phyloP scores from a whole-genome alignment of 2,113 vertebrate genomes.

The Nothoprocta perdicaria region DNA sequence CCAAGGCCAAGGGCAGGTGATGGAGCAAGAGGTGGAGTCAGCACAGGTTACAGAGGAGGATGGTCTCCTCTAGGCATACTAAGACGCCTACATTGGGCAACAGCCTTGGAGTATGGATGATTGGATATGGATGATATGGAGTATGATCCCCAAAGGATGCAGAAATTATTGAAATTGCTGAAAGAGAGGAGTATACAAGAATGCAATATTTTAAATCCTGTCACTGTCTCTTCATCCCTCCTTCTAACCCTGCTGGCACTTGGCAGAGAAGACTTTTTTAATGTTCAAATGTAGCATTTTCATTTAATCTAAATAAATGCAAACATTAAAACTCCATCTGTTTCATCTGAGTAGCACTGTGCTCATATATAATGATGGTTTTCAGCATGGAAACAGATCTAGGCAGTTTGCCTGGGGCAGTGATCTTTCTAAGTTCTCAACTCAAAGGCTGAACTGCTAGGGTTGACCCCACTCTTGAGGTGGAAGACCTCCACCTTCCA shows the following conservation, averaged over 20 bases:
- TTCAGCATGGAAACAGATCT: not conserved
- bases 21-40: not conserved
- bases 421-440: not conserved
- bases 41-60: not conserved
- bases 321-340: not conserved
- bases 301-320: conserved; percentile 28
- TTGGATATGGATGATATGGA: not conserved
- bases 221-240: not conserved
- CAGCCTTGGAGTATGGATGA: not conserved
- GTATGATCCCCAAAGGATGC: not conserved
- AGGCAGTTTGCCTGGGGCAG: not conserved
- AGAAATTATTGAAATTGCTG: not conserved
- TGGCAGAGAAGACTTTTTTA: not conserved
- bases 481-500: not conserved
- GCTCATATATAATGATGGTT: not conserved
- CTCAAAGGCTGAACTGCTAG: fast-evolving
- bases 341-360: not conserved
- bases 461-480: not conserved
- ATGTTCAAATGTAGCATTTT: not conserved
- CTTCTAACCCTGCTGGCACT: not conserved
- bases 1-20: not conserved
- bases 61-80: not conserved
- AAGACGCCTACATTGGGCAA: not conserved
- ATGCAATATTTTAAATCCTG: not conserved
- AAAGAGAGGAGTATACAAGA: not conserved